Evolutionary conservation across 2,113 vertebrate genomes (phyloP), one percentile per base, ranked within the genome.

Genomic region (Python bivittatus): DNA sequence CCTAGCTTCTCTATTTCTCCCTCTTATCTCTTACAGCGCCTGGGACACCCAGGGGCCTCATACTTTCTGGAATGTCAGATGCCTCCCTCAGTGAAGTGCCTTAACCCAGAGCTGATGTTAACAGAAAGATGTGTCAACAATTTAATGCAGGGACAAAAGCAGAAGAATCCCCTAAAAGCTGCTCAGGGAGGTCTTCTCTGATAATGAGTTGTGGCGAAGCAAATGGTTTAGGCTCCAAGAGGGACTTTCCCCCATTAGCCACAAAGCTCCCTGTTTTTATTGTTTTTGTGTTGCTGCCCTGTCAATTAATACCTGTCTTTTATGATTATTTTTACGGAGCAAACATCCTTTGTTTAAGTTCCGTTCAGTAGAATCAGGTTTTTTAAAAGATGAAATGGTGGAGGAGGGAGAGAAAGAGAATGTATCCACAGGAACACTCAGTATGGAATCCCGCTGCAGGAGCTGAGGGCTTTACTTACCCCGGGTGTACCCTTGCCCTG

Each of bases 291-390:
- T 97, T 95, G 94, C 93, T 95, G 86, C 89, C 93, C 91, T 95
- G 94, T 97, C 95, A 64, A 91, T 95, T 95, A 88, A 60, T 96
- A 97, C 94, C 91, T 95, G 95, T 95, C 94, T 90, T 94, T 96
- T 86, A 97, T 29, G 33, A 33, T 88, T 87, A 25, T 57, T 60
- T 38, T 94, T 96, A 88, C 96, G 91, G 29, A 93, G 88, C 97
- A 96, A 97, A 96, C 95, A 95, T 97, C 83, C 92, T 94, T 84
- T 97, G 96, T 96, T 97, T 94, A 90, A 94, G 95, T 97, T 96
- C 92, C 91, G 95, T 96, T 93, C 92, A 96, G 92, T 91, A 96
- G 92, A 94, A 94, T 48, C 93, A 93, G 94, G 95, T 91, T 94
- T 33, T 38, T 89, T 53, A 6, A 42, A 88, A 85, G 10, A 25